Base-by-base conservation (phyloP, 2,888 invertebrate species). In the Sabatieria punctata region DNA sequence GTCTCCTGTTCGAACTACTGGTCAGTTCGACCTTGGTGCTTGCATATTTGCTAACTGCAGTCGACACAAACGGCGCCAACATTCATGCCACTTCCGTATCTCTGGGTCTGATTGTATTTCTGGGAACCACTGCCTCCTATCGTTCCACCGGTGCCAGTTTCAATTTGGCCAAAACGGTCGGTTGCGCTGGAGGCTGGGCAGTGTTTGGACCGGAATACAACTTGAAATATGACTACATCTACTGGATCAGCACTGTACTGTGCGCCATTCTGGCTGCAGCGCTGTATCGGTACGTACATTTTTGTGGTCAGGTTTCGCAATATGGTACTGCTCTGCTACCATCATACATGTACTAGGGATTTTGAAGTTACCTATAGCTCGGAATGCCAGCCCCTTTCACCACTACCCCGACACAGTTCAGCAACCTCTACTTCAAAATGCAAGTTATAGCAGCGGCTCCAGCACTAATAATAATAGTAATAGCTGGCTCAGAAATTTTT, bases 181-280 rank as follows among this genome's bases (percentile, higher is more conserved):
- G 39, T 2, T 4, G 26, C 27, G 30, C 30, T 6, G 13, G 23
- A n/a, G 45, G 15, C 6, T 38, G 15, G 15, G 30, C 38, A 2
- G 23, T 45, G 11, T 45, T 45, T 19, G 13, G 30, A 6, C 22
- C 39, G 6, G 27, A 30, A 6, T 18, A 13, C 6, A 15, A 15
- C 15, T 47, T 41, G 47, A 21, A 22, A 3, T 26, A 24, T 21
- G 42, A 47, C 21, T 47, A 47, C 27, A 30, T 47, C 22, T 47
- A 36, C 35, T 47, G 41, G 42, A 15, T 38, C 2, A 42, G 47
- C 24, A 41, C 47, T 2, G 2, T 46, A 2, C 4, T 19, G 13
- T 40, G 46, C 6, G 30, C 46, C 35, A 8, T 23, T 2, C 2
- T 33, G 2, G 46, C 46, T 4, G 46, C 46, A 2, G 4, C 38